These are phyloP conservation scores for Philhelius pedissequus DNA, from an alignment of 2,888 invertebrate species.

Conservation along the genomic window DNA sequence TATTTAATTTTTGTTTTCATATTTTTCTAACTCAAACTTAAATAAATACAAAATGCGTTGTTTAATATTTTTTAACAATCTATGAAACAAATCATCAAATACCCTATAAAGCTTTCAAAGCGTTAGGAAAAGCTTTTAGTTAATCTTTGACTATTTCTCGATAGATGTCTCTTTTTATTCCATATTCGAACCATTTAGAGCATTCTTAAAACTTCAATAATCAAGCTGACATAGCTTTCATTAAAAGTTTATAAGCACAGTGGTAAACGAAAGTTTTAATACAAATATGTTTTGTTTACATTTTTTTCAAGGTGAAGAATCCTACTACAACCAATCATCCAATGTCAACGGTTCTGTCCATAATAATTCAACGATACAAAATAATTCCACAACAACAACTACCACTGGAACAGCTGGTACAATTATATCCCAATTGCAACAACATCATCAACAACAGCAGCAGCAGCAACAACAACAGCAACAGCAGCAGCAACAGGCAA, in stretches of 20 bases:
- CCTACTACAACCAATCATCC: constrained; percentile 75
- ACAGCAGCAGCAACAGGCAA: constrained; percentile 65
- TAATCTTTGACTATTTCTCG: neutral
- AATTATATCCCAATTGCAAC: constrained; percentile 70
- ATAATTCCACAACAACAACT: constrained; percentile 75
- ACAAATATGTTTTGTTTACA: neutral
- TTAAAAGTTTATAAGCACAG: neutral
- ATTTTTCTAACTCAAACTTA: too few species aligned
- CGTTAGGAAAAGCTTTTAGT: neutral
- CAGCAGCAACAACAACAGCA: constrained; percentile 63
- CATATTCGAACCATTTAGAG: neutral
- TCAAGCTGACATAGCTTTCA: neutral
- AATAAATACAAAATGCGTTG: too few species aligned
- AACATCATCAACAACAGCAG: constrained; percentile 72
- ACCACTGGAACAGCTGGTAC: constrained; percentile 74
- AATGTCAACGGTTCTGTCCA: constrained; percentile 78
- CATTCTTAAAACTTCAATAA: neutral
- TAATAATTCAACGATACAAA: constrained; percentile 76
- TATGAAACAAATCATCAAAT: neutral
- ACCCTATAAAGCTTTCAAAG: neutral
- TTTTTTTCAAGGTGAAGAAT: constrained; percentile 75
- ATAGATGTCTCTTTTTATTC: neutral
- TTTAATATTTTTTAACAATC: too few species aligned
- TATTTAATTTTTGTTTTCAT: too few species aligned
- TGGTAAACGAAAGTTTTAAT: neutral